Conservation (phyloP, 1,140 invertebrate genomes). For the Magallana gigas region DNA sequence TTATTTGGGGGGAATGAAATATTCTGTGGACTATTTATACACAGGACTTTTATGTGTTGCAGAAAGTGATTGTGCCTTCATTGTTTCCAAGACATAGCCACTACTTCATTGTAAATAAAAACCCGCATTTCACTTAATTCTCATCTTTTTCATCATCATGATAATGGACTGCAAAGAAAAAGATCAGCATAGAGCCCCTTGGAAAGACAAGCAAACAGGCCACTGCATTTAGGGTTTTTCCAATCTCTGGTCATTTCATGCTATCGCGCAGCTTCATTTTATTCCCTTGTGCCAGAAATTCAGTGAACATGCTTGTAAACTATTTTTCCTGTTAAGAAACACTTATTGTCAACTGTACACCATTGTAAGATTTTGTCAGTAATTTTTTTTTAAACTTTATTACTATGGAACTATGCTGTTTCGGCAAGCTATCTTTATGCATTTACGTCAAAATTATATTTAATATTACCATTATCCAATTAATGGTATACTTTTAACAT, state of each 20-base stretch:
- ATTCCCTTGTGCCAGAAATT: conserved; percentile 30
- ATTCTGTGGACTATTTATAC: conserved; percentile 14
- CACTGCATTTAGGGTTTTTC: not conserved
- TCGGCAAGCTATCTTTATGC: not conserved
- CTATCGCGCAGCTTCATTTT: conserved; percentile 31
- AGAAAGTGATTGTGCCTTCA: conserved; percentile 35
- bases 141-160: not conserved
- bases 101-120: conserved; percentile 21
- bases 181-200: not conserved
- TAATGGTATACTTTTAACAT: no score
- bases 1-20: conserved; percentile 13
- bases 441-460: no score
- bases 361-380: conserved; percentile 15
- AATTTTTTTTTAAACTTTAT: not conserved
- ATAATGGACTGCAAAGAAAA: conserved; percentile 15
- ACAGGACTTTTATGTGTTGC: conserved; percentile 19
- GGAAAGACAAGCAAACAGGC: not conserved
- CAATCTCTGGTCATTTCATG: conserved; percentile 33
- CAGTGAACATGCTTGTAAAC: conserved; percentile 12
- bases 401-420: not conserved
- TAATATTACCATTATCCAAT: no score
- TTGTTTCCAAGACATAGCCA: conserved; percentile 14
- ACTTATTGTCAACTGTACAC: not conserved
- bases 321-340: not conserved
- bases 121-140: not conserved